phyloP scores from a whole-genome alignment of 2,113 vertebrate species.

The Apodemus speciosus region DNA sequence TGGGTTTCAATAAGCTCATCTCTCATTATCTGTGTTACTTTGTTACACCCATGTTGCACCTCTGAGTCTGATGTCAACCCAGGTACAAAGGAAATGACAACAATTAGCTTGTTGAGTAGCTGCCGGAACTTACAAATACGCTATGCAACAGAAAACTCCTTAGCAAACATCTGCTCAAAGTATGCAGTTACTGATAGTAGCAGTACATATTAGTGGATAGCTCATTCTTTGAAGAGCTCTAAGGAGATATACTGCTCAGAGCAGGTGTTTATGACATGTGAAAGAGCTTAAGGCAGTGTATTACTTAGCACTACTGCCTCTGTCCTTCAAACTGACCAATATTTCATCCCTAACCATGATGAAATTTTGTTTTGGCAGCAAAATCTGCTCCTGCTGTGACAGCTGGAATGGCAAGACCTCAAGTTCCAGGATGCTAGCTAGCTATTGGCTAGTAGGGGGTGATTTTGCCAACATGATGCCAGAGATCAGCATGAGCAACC shows the following conservation, averaged over 20 bases:
- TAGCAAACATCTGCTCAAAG: neutral
- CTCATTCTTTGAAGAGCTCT: constrained; percentile 16
- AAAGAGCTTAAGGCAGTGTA: constrained; percentile 8
- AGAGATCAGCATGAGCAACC: constrained; percentile 44
- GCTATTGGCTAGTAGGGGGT: constrained; percentile 50
- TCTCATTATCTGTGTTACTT: constrained; percentile 11
- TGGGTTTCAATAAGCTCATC: neutral
- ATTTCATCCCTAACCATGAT: constrained; percentile 60
- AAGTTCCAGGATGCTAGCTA: constrained; percentile 54
- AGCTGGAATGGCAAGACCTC: constrained; percentile 72
- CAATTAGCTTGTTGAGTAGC: neutral
- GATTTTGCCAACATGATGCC: constrained; percentile 58
- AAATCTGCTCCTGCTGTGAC: constrained; percentile 55
- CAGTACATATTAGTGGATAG: neutral
- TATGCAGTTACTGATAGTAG: constrained; percentile 26
- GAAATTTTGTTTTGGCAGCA: constrained; percentile 65
- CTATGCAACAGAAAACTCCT: neutral
- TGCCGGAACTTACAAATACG: constrained; percentile 13
- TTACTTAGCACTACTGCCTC: neutral
- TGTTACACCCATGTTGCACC: neutral
- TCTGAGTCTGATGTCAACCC: constrained; percentile 39
- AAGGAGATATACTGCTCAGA: constrained; percentile 21
- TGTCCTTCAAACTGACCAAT: constrained; percentile 66
- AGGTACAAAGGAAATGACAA: constrained; percentile 26
- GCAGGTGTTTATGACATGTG: neutral